These are phyloP conservation scores for Masticophis lateralis DNA, from an alignment of 2,797 vertebrate species.

Conservation along the genomic window DNA sequence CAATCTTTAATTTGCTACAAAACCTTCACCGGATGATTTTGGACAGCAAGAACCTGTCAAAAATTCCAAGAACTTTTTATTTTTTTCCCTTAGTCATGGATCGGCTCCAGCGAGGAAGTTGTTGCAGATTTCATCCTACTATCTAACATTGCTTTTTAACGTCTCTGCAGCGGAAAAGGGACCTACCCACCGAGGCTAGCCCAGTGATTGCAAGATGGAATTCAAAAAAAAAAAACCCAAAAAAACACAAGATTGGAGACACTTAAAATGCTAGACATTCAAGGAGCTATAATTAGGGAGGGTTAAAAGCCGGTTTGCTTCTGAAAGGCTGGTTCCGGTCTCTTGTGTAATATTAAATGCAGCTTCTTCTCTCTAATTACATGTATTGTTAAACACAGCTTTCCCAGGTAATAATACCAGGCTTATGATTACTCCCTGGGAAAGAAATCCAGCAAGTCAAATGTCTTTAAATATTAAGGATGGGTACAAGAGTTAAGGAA, in stretches of 20 bases:
- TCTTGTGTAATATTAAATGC: conserved; percentile 30
- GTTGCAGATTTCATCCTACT: background rate
- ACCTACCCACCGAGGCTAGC: conserved; percentile 33
- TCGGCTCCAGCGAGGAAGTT: background rate
- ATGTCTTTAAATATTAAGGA: conserved; percentile 14
- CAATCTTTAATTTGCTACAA: background rate
- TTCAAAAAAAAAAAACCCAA: conserved; percentile 16
- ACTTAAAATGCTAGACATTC: conserved; percentile 25
- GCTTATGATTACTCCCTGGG: conserved; percentile 27
- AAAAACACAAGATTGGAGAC: background rate
- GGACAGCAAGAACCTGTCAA: background rate
- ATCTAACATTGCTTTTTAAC: conserved; percentile 5
- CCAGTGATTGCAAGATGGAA: conserved; percentile 37
- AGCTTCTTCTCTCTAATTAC: conserved; percentile 21
- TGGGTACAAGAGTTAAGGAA: background rate
- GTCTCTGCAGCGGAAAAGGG: background rate
- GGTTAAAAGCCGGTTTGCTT: conserved; percentile 27
- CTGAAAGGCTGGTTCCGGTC: conserved; percentile 19
- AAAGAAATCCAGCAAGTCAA: conserved; percentile 24
- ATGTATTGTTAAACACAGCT: conserved; percentile 34
- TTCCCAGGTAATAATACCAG: conserved; percentile 20
- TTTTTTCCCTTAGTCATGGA: background rate
- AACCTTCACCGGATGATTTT: background rate
- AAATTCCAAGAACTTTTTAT: background rate
- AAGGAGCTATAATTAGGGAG: conserved; percentile 30